These are phyloP conservation scores for Myotis davidii DNA, from an alignment of 2,113 vertebrate species.

Conservation along the genomic window DNA sequence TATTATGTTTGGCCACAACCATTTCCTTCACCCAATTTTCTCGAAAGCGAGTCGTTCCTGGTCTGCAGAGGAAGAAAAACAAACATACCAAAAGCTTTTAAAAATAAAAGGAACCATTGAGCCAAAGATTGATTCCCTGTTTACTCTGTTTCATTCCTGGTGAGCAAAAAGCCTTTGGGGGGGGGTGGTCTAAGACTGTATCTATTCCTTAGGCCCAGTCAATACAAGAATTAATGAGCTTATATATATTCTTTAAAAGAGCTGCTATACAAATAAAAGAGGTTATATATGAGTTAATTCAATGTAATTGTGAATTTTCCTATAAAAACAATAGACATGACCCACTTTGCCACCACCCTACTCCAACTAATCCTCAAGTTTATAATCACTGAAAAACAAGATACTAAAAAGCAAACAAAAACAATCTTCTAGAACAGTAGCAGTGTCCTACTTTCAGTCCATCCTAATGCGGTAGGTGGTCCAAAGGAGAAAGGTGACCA, in stretches of 20 bases:
- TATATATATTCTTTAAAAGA: slow-evolving; percentile 33
- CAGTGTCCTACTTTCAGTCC: slow-evolving; percentile 25
- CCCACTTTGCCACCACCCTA: not conserved
- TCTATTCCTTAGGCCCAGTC: not conserved
- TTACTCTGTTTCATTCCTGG: slow-evolving; percentile 36
- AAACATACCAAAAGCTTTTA: slow-evolving; percentile 53
- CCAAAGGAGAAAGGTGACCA: slow-evolving; percentile 42
- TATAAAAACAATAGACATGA: slow-evolving; percentile 29
- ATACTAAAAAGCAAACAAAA: not conserved
- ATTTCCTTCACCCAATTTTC: slow-evolving; percentile 84
- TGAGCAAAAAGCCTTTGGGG: not conserved
- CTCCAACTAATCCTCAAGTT: slow-evolving; percentile 37
- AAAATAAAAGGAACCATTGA: slow-evolving; percentile 44
- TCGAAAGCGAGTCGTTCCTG: slow-evolving; percentile 79
- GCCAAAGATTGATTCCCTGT: slow-evolving; percentile 15
- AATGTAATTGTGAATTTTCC: slow-evolving; percentile 43
- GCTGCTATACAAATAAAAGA: not conserved
- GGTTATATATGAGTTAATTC: not conserved
- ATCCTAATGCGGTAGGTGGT: slow-evolving; percentile 23
- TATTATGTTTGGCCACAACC: slow-evolving; percentile 79
- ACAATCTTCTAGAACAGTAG: not conserved
- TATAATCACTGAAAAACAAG: slow-evolving; percentile 42
- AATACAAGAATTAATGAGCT: slow-evolving; percentile 16
- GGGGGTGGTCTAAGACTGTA: not conserved
- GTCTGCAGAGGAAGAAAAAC: slow-evolving; percentile 77